Percentiles rank a stretch among this genome's conserved stretches.
Conservation (phyloP, 2,797 vertebrate genomes). For the Eutrigla gurnardus region DNA sequence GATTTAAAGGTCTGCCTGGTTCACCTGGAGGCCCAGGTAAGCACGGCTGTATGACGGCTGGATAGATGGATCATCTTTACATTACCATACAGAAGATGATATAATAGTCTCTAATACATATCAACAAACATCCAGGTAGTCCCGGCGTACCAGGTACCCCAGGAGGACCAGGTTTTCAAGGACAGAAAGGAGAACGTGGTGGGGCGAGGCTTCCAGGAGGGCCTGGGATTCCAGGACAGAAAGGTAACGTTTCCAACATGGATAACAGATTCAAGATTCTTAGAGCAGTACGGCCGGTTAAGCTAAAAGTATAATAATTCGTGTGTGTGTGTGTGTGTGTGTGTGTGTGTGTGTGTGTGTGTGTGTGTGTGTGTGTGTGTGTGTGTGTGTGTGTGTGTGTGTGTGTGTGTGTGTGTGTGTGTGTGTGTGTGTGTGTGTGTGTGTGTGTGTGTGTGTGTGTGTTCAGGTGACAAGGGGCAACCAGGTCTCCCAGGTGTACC, state of each 20-base stretch:
- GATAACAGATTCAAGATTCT: slow-evolving; percentile 1
- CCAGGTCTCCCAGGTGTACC: slow-evolving; percentile 56
- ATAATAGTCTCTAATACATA: neutral
- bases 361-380: slow-evolving; percentile 8
- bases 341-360: slow-evolving; percentile 14
- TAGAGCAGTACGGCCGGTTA: too few relatives aligned
- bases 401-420: slow-evolving; percentile 5
- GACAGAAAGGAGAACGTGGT: slow-evolving; percentile 70
- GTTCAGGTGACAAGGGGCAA: slow-evolving; percentile 72
- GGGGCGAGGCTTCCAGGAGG: slow-evolving; percentile 15
- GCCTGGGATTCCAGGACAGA: slow-evolving; percentile 57
- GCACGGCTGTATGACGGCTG: neutral
- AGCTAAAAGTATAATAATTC: neutral
- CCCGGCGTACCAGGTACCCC: slow-evolving; percentile 52
- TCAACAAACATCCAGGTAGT: slow-evolving; percentile 57
- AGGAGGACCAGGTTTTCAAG: slow-evolving; percentile 58
- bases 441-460: slow-evolving; percentile 16
- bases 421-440: slow-evolving; percentile 26
- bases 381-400: slow-evolving; percentile 13
- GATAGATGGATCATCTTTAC: neutral
- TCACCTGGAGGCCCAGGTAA: slow-evolving; percentile 67
- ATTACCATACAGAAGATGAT: neutral
- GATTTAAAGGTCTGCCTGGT: slow-evolving; percentile 69
- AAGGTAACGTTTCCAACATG: slow-evolving; percentile 61
- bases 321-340: slow-evolving; percentile 15